phyloP scores from a whole-genome alignment of 2,888 invertebrate species.

The Sthenelais limicola region DNA sequence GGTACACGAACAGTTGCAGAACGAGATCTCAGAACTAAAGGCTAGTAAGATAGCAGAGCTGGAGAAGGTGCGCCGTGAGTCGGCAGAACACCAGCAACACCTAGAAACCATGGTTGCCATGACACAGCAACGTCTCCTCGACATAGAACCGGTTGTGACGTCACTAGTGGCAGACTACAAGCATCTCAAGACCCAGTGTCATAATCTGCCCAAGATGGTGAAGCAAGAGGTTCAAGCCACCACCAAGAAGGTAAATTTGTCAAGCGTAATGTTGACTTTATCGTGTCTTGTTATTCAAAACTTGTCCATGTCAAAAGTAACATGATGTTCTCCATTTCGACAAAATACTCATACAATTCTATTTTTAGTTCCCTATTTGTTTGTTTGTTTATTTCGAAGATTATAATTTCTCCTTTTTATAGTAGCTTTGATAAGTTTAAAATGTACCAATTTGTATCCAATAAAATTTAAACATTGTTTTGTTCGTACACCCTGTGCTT shows the following conservation, averaged over 20 bases:
- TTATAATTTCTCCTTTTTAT: no score
- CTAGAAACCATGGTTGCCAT: background rate
- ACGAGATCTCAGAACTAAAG: background rate
- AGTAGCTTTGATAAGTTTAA: no score
- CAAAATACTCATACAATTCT: no score
- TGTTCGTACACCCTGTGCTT: no score
- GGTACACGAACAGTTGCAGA: conserved; percentile 27
- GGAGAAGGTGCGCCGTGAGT: conserved; percentile 35
- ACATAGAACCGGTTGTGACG: conserved; percentile 53
- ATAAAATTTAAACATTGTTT: no score
- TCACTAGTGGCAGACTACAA: conserved; percentile 55
- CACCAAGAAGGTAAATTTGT: conserved; percentile 24
- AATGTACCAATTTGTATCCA: no score
- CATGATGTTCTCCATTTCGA: no score
- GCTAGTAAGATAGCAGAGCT: conserved; percentile 13
- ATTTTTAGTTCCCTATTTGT: no score
- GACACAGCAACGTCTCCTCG: conserved; percentile 43
- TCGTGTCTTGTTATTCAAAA: no score
- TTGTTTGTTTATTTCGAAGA: no score
- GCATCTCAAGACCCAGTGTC: conserved; percentile 56
- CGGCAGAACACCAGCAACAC: conserved; percentile 26
- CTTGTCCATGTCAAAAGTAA: no score
- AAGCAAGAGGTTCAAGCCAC: conserved; percentile 50
- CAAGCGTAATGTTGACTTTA: background rate
- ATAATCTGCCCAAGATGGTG: conserved; percentile 56